Conservation (phyloP, 1,140 invertebrate genomes). For the Heliothis subflexa region DNA sequence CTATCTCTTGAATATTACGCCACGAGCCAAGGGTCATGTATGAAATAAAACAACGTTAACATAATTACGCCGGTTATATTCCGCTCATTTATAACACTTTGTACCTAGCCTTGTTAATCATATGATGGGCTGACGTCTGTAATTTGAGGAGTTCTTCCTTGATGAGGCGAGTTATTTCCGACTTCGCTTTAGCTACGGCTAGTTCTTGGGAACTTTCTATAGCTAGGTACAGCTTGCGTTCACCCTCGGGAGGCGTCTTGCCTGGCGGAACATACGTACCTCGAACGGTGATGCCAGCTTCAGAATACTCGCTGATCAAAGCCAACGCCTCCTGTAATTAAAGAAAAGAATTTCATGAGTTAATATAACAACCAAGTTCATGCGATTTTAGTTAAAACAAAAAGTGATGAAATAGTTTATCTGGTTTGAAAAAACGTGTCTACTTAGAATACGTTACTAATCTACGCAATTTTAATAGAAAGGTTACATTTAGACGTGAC, state of each 20-base stretch:
- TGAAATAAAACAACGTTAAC: slow-evolving; percentile 46
- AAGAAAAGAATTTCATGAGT: slow-evolving; percentile 33
- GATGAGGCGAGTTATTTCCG: slow-evolving; percentile 98
- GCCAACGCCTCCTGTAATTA: slow-evolving; percentile 95
- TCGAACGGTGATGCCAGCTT: slow-evolving; percentile 98
- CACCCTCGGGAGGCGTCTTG: slow-evolving; percentile 96
- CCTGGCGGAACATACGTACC: slow-evolving; percentile 98
- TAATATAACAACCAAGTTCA: background rate
- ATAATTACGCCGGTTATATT: slow-evolving; percentile 42
- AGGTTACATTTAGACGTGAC: background rate
- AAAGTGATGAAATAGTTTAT: slow-evolving; percentile 25
- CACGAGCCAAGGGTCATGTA: slow-evolving; percentile 18
- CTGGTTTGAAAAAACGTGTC: slow-evolving; percentile 2
- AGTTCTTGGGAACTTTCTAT: slow-evolving; percentile 99
- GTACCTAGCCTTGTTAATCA: slow-evolving; percentile 96
- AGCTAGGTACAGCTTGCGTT: slow-evolving; percentile 98
- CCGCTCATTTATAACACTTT: slow-evolving; percentile 93
- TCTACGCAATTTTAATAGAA: background rate
- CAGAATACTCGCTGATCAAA: slow-evolving; percentile 99
- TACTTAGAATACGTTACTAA: slow-evolving; percentile 10
- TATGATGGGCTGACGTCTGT: slow-evolving; percentile 94
- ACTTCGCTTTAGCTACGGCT: slow-evolving; percentile 98
- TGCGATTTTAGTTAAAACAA: background rate
- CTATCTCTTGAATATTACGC: slow-evolving; percentile 21
- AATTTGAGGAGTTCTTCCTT: slow-evolving; percentile 98